Conservation (phyloP, 2,797 vertebrate genomes). For the Acanthiza pusilla region DNA sequence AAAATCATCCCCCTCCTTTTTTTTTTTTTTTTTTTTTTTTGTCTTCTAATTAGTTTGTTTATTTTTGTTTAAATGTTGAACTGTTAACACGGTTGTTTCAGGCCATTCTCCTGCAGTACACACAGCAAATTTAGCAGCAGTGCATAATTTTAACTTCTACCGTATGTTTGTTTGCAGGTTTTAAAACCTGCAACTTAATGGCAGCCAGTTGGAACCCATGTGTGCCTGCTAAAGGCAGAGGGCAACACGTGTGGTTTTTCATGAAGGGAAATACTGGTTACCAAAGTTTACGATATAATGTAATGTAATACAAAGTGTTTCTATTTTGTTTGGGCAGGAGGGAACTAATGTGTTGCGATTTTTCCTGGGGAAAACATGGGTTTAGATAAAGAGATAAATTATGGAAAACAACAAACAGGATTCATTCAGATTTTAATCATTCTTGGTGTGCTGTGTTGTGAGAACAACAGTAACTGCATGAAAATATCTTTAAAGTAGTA, state of each 20-base stretch:
- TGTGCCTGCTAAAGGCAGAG: neutral
- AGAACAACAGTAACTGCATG: neutral
- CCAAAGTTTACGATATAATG: neutral
- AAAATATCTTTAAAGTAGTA: neutral
- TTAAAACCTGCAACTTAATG: conserved; percentile 34
- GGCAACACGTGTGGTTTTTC: neutral
- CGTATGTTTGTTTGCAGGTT: neutral
- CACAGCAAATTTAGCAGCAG: neutral
- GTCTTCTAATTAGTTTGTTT: neutral
- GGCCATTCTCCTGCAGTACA: neutral
- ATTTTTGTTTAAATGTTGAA: neutral
- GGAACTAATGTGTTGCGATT: neutral
- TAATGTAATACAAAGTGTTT: neutral
- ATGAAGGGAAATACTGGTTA: neutral
- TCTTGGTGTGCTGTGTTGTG: neutral
- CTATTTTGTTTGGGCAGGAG: neutral
- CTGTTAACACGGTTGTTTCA: neutral
- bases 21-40: neutral
- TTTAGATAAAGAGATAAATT: neutral
- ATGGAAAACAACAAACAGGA: neutral
- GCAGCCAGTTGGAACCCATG: neutral
- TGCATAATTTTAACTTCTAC: neutral
- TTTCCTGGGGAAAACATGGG: neutral
- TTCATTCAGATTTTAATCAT: neutral
- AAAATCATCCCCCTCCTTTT: neutral